Evolutionary conservation across 2,113 vertebrate genomes (phyloP).

Genomic region (Orientallactaga bullata): DNA sequence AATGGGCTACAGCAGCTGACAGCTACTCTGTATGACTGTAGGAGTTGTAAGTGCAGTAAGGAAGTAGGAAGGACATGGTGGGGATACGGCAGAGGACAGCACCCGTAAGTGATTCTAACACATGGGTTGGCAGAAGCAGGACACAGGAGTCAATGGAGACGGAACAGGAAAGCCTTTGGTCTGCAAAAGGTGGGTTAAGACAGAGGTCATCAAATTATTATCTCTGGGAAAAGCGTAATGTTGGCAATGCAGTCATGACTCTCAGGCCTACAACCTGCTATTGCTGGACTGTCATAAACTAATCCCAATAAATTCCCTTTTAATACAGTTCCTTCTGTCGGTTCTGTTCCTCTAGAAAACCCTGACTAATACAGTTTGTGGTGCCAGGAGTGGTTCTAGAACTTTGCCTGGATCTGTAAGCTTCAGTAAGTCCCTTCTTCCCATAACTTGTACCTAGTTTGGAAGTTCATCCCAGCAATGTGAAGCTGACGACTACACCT

Average conservation of each 20-base stretch:
- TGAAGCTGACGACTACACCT: background rate
- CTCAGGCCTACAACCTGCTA: no score
- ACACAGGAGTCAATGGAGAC: background rate
- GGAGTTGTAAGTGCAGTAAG: background rate
- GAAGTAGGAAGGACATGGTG: background rate
- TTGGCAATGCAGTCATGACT: background rate
- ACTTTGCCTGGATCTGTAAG: background rate
- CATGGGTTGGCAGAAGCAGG: background rate
- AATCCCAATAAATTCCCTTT: no score
- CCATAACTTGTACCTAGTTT: no score
- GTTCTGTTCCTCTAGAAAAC: no score
- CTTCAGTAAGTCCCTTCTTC: no score
- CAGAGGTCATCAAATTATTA: background rate
- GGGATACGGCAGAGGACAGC: background rate
- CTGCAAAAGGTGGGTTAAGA: background rate
- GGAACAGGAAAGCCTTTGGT: background rate
- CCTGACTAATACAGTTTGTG: no score
- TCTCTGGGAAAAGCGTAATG: constrained; percentile 18
- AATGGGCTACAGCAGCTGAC: background rate
- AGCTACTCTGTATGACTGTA: background rate
- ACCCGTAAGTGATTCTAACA: background rate
- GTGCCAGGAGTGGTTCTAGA: no score
- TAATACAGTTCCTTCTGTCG: no score
- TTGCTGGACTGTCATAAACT: no score
- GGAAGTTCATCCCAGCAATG: no score